Conservation (phyloP, 2,888 invertebrate species). For the Thelaira solivaga region DNA sequence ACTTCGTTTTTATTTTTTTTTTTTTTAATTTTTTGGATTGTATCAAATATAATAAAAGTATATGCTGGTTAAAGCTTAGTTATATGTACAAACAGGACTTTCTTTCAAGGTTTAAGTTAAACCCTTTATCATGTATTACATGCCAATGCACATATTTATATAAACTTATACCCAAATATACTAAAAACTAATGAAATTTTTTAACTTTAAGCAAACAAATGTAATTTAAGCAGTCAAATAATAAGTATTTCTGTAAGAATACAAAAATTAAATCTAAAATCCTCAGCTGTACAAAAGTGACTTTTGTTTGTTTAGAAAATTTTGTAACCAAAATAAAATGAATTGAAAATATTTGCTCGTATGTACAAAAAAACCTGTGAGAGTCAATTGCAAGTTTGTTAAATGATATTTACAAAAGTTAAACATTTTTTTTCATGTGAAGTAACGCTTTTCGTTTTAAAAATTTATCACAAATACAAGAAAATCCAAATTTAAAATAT, state of each 20-base stretch:
- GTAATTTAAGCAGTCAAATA: background rate
- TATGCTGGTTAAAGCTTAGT: constrained; percentile 31
- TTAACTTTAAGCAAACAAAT: constrained; percentile 29
- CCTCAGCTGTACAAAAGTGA: background rate
- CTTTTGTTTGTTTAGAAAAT: too few species aligned
- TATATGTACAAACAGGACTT: constrained; percentile 30
- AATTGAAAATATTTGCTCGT: too few species aligned
- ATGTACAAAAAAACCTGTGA: too few species aligned
- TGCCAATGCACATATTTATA: background rate
- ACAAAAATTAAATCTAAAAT: background rate
- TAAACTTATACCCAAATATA: constrained; percentile 2
- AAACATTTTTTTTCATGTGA: too few species aligned
- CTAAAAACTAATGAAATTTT: constrained; percentile 33
- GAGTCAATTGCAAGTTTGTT: too few species aligned
- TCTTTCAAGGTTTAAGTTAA: constrained; percentile 38
- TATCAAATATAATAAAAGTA: background rate
- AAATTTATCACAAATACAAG: too few species aligned
- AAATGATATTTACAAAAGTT: too few species aligned
- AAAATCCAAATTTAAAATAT: too few species aligned
- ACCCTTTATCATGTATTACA: constrained; percentile 36
- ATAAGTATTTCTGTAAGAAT: background rate
- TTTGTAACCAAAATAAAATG: background rate
- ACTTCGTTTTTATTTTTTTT: background rate
- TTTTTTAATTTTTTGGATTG: constrained; percentile 1
- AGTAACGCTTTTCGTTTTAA: too few species aligned